Evolutionary conservation across 2,888 invertebrate genomes (phyloP), one percentile per base, ranked within the genome.

Genomic region (Chaetoderma sp.): DNA sequence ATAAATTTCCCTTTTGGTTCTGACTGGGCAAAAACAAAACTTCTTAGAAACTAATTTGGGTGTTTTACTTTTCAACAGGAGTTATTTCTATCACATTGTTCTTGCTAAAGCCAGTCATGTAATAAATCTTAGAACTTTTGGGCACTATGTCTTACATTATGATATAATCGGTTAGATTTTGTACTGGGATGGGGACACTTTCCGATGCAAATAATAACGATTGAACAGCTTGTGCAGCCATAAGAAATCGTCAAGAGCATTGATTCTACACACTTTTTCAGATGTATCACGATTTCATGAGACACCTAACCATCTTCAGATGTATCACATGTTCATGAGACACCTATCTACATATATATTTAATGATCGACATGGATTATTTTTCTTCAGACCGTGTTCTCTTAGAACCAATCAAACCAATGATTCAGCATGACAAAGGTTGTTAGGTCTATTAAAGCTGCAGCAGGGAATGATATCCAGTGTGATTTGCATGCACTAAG

Each of bases 361-460:
- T 44, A 25, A 61, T 42, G 61, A 61, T n/a, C n/a, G 36, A 6
- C 42, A 54, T 54, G 61, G 54, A 25, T 61, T 61, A 25, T 39
- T 54, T 39, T 4, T n/a, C 6, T 25, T 54, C 18, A 18, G 52
- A 23, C 42, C 33, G 2, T 61, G 61, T 27, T 1, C 49, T 33
- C 8, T 36, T 5, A 21, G 18, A 39, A 2, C 52, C 61, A 6
- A 33, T 61, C n/a, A 54, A 23, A 18, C 61, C 61, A 44, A 39
- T 18, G 6, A 42, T 61, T 13, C 61, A 61, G 42, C 61, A 61
- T 55, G 61, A 61, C 32, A 61, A 61, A 54, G 52, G 39, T n/a
- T n/a, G n/a, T n/a, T 36, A 16, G 4, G 5, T 30, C 61, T 21
- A 61, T 39, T 21, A 28, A 27, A 23, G 36, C 21, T 54, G 61